Percentiles rank a stretch among this genome's conserved stretches.
phyloP scores from a whole-genome alignment of 1,140 invertebrate species.

The Nymphalis io region DNA sequence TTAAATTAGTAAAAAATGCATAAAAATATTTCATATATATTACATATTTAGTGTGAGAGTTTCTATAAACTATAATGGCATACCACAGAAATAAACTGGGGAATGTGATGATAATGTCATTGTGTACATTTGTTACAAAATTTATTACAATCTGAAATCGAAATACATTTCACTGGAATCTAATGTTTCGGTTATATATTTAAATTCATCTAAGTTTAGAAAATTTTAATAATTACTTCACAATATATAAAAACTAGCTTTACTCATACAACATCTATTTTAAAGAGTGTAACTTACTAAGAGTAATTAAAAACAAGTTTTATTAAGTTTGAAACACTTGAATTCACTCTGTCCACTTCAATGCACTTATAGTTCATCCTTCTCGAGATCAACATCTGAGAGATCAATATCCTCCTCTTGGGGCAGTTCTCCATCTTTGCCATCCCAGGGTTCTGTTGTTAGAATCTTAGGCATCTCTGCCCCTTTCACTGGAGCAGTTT shows the following conservation, averaged over 20 bases:
- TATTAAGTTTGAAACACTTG: not conserved
- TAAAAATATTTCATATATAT: conserved; percentile 6
- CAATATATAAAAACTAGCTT: not conserved
- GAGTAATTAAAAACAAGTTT: not conserved
- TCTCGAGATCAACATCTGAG: conserved; percentile 94
- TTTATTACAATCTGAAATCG: not conserved
- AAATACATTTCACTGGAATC: conserved; percentile 4
- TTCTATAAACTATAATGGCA: not conserved
- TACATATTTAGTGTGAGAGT: not conserved
- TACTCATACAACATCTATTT: not conserved
- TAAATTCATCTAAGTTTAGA: not conserved
- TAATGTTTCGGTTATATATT: not conserved
- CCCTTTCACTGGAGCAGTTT: conserved; percentile 94
- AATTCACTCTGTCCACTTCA: conserved; percentile 10
- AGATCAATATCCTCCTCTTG: conserved; percentile 96
- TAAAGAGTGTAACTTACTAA: not conserved
- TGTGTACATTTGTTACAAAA: not conserved
- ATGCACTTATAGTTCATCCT: conserved; percentile 88
- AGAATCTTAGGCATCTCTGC: conserved; percentile 90
- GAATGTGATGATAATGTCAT: not conserved
- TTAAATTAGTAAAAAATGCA: conserved; percentile 12
- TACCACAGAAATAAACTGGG: not conserved
- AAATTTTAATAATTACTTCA: conserved; percentile 8
- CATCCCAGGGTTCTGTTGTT: conserved; percentile 94
- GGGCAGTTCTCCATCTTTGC: conserved; percentile 95